Conservation (phyloP, 2,113 vertebrate species). For the Cyprinodon brontotheroides region DNA sequence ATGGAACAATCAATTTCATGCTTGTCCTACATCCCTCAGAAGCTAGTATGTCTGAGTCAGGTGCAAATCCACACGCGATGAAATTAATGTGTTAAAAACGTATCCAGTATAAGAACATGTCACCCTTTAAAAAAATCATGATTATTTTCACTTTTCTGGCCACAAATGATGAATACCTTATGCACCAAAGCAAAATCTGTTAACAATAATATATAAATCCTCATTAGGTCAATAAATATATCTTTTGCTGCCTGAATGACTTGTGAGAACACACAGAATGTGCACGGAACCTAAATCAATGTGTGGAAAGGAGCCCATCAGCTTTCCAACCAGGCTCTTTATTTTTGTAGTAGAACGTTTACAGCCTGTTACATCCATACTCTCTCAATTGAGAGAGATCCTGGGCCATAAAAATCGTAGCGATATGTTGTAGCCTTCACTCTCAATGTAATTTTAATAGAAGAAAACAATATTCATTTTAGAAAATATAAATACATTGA, state of each 20-base stretch:
- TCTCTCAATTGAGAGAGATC: background rate
- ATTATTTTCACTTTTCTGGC: slow-evolving; percentile 15
- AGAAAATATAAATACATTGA: background rate
- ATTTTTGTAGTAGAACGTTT: background rate
- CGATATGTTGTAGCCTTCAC: background rate
- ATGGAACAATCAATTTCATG: slow-evolving; percentile 99
- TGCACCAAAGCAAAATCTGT: slow-evolving; percentile 85
- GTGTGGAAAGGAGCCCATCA: slow-evolving; percentile 43
- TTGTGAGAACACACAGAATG: slow-evolving; percentile 58
- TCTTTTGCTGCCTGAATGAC: slow-evolving; percentile 80
- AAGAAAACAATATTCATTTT: background rate
- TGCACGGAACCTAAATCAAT: slow-evolving; percentile 85
- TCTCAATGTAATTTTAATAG: background rate
- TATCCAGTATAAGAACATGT: slow-evolving; percentile 43
- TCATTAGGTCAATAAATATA: slow-evolving; percentile 82
- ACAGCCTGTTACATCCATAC: slow-evolving; percentile 1
- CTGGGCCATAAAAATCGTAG: background rate
- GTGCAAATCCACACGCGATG: slow-evolving; percentile 78
- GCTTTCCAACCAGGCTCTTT: background rate
- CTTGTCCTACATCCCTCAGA: slow-evolving; percentile 92
- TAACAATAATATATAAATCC: slow-evolving; percentile 88
- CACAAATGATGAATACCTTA: slow-evolving; percentile 15
- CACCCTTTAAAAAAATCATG: slow-evolving; percentile 38
- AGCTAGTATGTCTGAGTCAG: slow-evolving; percentile 90
- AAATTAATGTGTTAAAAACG: slow-evolving; percentile 41